These are phyloP conservation scores for Etheostoma nigrum DNA, from an alignment of 2,797 vertebrate species.

Conservation along the genomic window DNA sequence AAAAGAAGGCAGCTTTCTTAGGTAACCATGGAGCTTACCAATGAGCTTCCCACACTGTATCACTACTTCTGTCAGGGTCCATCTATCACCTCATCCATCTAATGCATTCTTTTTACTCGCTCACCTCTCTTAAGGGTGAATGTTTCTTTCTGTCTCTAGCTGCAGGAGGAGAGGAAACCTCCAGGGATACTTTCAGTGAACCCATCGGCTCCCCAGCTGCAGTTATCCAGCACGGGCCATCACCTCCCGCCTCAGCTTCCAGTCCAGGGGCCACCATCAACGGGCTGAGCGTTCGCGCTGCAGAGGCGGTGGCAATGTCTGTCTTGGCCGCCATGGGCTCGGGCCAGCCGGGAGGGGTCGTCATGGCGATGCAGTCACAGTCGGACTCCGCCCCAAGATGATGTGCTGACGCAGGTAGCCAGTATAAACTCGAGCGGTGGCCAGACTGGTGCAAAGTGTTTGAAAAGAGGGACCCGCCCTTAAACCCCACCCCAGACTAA, in stretches of 20 bases:
- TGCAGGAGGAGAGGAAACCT: constrained; percentile 88
- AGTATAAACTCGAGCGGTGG: constrained; percentile 69
- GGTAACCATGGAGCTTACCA: constrained; percentile 78
- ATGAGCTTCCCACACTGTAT: constrained; percentile 3
- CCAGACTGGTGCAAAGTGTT: constrained; percentile 66
- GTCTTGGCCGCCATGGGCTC: constrained; percentile 94
- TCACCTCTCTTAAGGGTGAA: constrained; percentile 86
- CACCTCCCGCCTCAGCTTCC: constrained; percentile 69
- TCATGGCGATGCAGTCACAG: constrained; percentile 89
- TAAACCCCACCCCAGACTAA: constrained; percentile 48
- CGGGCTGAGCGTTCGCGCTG: constrained; percentile 91
- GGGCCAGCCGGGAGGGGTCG: constrained; percentile 86
- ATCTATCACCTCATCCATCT: constrained; percentile 76
- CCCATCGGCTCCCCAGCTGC: constrained; percentile 88
- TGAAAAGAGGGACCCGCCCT: constrained; percentile 58
- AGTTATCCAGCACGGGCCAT: constrained; percentile 90
- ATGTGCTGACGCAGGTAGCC: constrained; percentile 80
- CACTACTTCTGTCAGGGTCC: constrained; percentile 48
- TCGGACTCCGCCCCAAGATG: constrained; percentile 90
- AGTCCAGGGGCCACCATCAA: constrained; percentile 88
- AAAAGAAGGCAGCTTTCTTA: constrained; percentile 94
- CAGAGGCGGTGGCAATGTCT: constrained; percentile 94
- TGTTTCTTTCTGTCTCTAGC: constrained; percentile 80
- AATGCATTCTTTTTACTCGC: constrained; percentile 74
- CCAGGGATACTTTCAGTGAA: constrained; percentile 87